Conservation (phyloP, 2,113 vertebrate species). For the Chrysochloris asiatica region DNA sequence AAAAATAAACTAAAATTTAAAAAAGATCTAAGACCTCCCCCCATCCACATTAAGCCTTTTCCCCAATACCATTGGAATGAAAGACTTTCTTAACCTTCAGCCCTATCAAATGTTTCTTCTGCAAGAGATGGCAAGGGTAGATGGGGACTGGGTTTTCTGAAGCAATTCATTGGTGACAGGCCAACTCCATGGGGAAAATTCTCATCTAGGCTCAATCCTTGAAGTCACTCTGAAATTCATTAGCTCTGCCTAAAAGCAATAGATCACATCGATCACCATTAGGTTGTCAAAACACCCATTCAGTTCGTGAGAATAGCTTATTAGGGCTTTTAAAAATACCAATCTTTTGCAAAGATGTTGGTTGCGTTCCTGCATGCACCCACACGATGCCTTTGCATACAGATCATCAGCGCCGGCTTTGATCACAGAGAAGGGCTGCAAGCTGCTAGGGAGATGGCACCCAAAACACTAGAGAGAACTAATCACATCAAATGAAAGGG, state of each 20-base stretch:
- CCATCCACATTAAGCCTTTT: neutral
- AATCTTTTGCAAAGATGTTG: neutral
- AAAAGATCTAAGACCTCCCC: neutral
- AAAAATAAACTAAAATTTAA: neutral
- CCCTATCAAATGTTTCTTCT: neutral
- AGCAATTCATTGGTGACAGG: neutral
- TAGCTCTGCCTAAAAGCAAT: neutral
- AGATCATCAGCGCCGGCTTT: neutral
- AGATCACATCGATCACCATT: neutral
- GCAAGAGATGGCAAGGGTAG: neutral
- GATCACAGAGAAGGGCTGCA: neutral
- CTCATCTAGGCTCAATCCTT: neutral
- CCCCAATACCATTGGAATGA: accelerated
- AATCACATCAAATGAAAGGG: neutral
- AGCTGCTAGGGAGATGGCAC: neutral
- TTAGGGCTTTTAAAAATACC: neutral
- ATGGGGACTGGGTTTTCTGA: neutral
- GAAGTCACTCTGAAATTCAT: neutral
- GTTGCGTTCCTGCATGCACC: neutral
- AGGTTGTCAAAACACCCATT: slow-evolving; percentile 20
- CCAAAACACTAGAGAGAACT: neutral
- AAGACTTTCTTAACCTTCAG: neutral
- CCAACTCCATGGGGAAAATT: neutral
- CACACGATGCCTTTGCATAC: neutral
- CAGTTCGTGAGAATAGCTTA: neutral